Base-by-base conservation (phyloP, 2,888 invertebrate species). In the Amphimallon solstitiale region DNA sequence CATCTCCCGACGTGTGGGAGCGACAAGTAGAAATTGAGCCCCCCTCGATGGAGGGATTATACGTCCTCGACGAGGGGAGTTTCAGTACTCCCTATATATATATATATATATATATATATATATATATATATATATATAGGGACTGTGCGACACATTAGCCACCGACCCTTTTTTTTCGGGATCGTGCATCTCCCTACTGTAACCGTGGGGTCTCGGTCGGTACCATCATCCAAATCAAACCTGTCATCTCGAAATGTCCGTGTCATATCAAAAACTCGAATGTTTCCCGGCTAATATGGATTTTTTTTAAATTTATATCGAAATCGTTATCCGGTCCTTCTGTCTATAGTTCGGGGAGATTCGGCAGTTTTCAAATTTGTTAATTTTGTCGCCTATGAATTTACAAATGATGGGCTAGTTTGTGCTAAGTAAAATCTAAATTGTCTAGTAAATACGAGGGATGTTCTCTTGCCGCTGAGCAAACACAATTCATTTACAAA, bases 71-170 rank as follows among this genome's bases (percentile, higher is more conserved):
- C 37, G 17, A 52, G 17, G 37, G 37, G 38, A 7, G 52, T 21
- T 15, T 19, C 12, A 15, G 3, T 17, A 7, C 7, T 43, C n/a
- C 40, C n/a, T 23, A 23, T 23, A 23, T 48, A 34, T 35, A 14
- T 34, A 12, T 35, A 9, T 34, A 15, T 2, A 43, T 43, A 43
- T 1, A 14, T 15, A 43, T 43, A 17, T 15, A 9, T 15, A 14
- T 15, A 35, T 15, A 10, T 17, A 35, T 6, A 14, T n/a, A 10
- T 9, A n/a, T 7, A 52, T 29, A 35, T 10, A 52, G 38, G 76
- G 75, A 77, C 77, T 76, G 76, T 76, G 77, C 78, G 76, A 77
- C 78, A 79, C 78, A 78, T 79, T 79, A 79, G 77, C 78, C 76
- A 71, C 71, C 74, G 72, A 72, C 68, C 73, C 64, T 38, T 45